A percentile compares a stretch with the other conserved stretches of the same genome.
phyloP scores from a whole-genome alignment of 1,140 invertebrate genomes.

The Latrodectus geometricus region DNA sequence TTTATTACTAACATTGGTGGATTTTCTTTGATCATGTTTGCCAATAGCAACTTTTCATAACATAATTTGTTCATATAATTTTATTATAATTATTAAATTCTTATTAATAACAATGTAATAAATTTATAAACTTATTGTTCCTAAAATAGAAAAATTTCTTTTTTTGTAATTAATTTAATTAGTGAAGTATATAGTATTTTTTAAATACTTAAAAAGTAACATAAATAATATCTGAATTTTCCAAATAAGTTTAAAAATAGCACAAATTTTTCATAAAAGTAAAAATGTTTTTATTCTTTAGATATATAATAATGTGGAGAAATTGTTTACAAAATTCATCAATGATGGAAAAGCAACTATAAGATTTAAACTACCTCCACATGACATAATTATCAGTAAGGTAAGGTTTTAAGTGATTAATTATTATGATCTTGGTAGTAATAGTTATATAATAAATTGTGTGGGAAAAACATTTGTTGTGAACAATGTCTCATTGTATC shows the following conservation, averaged over 20 bases:
- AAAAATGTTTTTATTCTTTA: constrained; percentile 3
- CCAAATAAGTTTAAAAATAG: neutral
- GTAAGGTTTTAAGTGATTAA: constrained; percentile 27
- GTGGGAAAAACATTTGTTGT: too few relatives aligned
- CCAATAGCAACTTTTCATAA: too few relatives aligned
- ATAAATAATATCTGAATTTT: neutral
- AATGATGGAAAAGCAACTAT: constrained; percentile 55
- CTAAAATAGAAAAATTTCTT: neutral
- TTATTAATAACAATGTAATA: too few relatives aligned
- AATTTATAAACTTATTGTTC: too few relatives aligned
- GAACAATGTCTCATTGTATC: too few relatives aligned
- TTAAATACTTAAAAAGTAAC: neutral
- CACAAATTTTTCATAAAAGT: neutral
- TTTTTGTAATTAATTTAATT: neutral
- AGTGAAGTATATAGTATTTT: neutral
- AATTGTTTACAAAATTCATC: constrained; percentile 45
- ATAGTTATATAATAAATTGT: too few relatives aligned
- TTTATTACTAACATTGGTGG: too few relatives aligned
- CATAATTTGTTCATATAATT: too few relatives aligned
- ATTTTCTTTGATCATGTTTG: too few relatives aligned
- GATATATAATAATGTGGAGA: constrained; percentile 50
- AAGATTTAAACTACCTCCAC: constrained; percentile 53
- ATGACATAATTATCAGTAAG: constrained; percentile 56
- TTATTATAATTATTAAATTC: too few relatives aligned
- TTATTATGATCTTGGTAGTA: too few relatives aligned